Conservation (phyloP, 2,797 vertebrate genomes). For the Gymnopithys bicolor region DNA sequence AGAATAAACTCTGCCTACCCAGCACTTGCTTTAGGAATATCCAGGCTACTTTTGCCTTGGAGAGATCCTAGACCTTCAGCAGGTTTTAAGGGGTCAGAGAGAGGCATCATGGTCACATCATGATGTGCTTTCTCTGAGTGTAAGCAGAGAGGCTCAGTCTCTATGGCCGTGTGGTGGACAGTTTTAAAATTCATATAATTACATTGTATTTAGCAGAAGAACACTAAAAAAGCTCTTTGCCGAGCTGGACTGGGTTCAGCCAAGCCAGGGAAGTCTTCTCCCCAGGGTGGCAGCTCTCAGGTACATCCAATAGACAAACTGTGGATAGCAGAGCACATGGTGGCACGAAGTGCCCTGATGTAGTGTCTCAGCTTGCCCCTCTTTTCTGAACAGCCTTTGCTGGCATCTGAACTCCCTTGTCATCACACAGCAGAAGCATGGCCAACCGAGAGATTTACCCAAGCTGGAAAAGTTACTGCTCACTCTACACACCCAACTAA, state of each 20-base stretch:
- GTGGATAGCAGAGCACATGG: background rate
- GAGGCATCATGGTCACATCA: background rate
- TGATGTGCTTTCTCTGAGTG: background rate
- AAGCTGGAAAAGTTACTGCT: background rate
- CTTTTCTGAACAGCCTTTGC: background rate
- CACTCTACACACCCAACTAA: background rate
- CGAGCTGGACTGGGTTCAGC: too few species aligned
- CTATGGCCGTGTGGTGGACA: background rate
- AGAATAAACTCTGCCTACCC: conserved; percentile 22
- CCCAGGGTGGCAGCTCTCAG: background rate
- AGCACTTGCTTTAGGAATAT: conserved; percentile 3
- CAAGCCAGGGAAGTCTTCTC: background rate
- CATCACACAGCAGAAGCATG: background rate
- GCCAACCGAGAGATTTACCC: background rate
- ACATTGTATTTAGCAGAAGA: background rate
- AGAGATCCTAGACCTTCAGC: background rate
- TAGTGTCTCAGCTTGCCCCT: background rate
- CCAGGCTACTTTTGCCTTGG: background rate
- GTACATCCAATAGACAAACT: background rate
- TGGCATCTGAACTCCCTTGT: background rate
- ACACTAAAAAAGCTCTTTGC: background rate
- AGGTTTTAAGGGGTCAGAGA: background rate
- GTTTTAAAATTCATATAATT: background rate
- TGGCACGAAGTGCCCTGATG: background rate
- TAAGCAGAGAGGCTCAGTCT: background rate